Base-by-base conservation (phyloP, 1,140 invertebrate species). In the Lordiphosa clarofinis region DNA sequence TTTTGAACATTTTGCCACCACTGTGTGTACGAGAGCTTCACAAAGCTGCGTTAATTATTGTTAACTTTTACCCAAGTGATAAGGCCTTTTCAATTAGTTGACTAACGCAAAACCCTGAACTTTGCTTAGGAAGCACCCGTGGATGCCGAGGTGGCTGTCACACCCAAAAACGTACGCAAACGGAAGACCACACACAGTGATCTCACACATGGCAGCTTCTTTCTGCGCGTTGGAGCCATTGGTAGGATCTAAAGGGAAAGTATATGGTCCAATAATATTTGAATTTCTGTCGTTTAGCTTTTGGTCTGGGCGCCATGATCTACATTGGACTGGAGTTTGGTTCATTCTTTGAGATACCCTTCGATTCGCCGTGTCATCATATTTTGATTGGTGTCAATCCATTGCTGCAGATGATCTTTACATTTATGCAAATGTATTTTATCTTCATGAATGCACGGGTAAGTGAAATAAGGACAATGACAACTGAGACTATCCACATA, bases 381-480 rank as follows among this genome's bases (percentile, higher is more conserved):
- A 95, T 97, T 50, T 90, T 97, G 40, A 92, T 94, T 65, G 95
- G 95, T 15, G 92, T 98, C n/a, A 97, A 97, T 90, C 96, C 96
- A 24, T 90, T 98, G 62, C 91, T 99, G 6, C 97, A 99, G 86
- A 96, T 98, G 92, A 93, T 98, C 31, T 99, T 99, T 91, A 98
- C 97, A 9, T 99, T 99, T 87, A 97, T 97, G 93, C 98, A 99
- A 90, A 98, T 99, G 96, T 99, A 99, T 87, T 99, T 99, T 88
- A 97, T 99, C 87, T 99, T 99, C 90, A 97, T 98, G 93, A 99
- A 99, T 90, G 98, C 97, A 47, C 93, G 97, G 91, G 97, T 99
- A 93, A 93, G 93, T 91, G 47, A 15, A 60, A 52, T 40, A 31
- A 56, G 40, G 48, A 28, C 40, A 12, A 38, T 3, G 2, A 21